Evolutionary conservation across 2,797 vertebrate species (phyloP).

Genomic region (Gymnocypris eckloni): DNA sequence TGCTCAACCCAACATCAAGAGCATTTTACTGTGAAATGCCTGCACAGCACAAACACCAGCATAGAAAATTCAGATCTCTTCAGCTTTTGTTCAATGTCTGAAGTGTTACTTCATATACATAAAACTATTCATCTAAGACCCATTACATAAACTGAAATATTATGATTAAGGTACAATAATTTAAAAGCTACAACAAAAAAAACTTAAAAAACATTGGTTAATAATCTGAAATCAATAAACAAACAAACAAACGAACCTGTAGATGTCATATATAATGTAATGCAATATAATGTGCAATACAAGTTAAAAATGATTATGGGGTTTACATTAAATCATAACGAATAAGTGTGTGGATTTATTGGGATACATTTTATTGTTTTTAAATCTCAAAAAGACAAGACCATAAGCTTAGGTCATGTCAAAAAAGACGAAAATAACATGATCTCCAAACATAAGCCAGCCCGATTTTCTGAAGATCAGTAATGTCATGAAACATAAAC

Average conservation of each 20-base stretch:
- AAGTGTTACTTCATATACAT: not conserved
- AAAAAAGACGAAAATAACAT: not conserved
- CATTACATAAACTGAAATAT: not conserved
- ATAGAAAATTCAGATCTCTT: not conserved
- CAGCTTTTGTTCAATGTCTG: not conserved
- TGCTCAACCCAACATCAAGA: not conserved
- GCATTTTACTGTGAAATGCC: not conserved
- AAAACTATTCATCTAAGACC: not conserved
- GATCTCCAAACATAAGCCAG: not conserved
- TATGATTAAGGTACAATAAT: too few relatives aligned
- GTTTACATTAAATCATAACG: not conserved
- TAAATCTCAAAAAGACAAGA: slow-evolving; percentile 8
- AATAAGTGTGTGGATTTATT: not conserved
- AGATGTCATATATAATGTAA: not conserved
- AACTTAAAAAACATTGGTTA: not conserved
- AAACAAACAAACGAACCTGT: not conserved
- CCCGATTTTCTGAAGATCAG: not conserved
- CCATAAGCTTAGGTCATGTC: not conserved
- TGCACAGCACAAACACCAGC: not conserved
- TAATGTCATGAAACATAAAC: not conserved
- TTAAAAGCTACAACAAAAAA: not conserved
- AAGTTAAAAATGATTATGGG: not conserved
- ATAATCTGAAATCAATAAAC: not conserved
- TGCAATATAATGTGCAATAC: not conserved
- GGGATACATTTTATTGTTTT: not conserved